Base-by-base conservation (phyloP, 2,113 vertebrate species). In the Channa argus region DNA sequence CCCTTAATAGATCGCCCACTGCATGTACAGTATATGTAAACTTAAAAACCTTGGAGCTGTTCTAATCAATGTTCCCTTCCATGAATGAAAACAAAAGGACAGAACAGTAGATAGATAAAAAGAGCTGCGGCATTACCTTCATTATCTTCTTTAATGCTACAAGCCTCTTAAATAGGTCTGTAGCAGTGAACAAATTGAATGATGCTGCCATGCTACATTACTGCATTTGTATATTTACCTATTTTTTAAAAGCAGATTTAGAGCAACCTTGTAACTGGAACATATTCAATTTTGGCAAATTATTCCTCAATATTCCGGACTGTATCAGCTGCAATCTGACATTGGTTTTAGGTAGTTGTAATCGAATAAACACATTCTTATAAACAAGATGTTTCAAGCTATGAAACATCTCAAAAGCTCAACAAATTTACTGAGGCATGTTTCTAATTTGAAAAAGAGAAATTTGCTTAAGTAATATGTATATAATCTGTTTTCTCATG, bases 21-120 rank as follows among this genome's bases (percentile, higher is more conserved):
- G 56, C 63, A 37, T 73, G 8, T 46, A 37, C 54, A 58, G 14
- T 54, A 58, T 34, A 70, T 71, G 36, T 82, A 33, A 68, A 52
- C 63, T 82, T 86, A 86, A 79, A 83, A 82, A 70, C 67, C 33
- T 15, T 24, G 24, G 24, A 53, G 44, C 68, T 71, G 49, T 65
- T 84, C 51, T 52, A 54, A 46, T 71, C 14, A 24, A 24, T 72
- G 68, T 80, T 80, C 7, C 61, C 36, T 55, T 0, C 5, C 44
- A 70, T 81, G 43, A 75, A 64, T 69, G 50, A 66, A 38, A 74
- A 80, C 24, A 24, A 1, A 24, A 24, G 24, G 24, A 24, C 24
- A 24, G 24, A 24, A 24, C 24, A 24, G 24, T 24, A 24, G 24
- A 24, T 24, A 24, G 24, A 24, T 24, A 24, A 1, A 24, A 24